Evolutionary conservation across 2,888 invertebrate genomes (phyloP), one percentile per base, ranked within the genome.

Genomic region (Panorpa germanica): DNA sequence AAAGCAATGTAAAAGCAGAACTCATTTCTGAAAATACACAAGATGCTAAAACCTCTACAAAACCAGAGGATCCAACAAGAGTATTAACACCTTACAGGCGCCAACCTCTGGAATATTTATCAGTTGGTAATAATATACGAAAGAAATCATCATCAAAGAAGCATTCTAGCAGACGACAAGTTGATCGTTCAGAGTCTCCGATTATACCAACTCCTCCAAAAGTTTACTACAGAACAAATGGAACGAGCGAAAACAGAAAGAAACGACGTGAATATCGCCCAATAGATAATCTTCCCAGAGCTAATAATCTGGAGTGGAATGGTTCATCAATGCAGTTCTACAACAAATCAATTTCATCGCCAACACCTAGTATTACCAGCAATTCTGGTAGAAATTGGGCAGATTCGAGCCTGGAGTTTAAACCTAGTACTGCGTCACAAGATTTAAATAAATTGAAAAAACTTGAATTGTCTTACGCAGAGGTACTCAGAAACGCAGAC

Each of bases 381-480:
- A 48, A 34, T 45, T 45, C n/a, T 44, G 45, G 32, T 29, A 36
- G n/a, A 28, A 32, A n/a, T 38, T 36, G 45, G 32, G 55, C 47
- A 26, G 32, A 46, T 28, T 47, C 41, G 34, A 45, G 40, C 31
- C 47, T 49, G 8, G 64, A 64, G 35, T 68, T 62, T 43, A 63
- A 62, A 40, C 64, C 66, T 4, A 77, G 80, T 50, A 65, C 74
- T 6, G 82, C 81, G 5, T 80, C 82, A 8, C 78, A 81, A 45
- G 81, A 82, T 43, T 70, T 85, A 39, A 74, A 81, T 47, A 77
- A 76, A 46, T 56, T 85, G 34, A 72, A 78, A 47, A 70, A 74
- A 45, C 59, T 85, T 29, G 83, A 85, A 45, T 63, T 78, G 46
- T 80, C 82, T 9, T 85, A 85, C 50, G 85, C 85, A 5, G 83